These are phyloP conservation scores for Polyploca ridens DNA, from an alignment of 2,888 invertebrate genomes.

Conservation along the genomic window DNA sequence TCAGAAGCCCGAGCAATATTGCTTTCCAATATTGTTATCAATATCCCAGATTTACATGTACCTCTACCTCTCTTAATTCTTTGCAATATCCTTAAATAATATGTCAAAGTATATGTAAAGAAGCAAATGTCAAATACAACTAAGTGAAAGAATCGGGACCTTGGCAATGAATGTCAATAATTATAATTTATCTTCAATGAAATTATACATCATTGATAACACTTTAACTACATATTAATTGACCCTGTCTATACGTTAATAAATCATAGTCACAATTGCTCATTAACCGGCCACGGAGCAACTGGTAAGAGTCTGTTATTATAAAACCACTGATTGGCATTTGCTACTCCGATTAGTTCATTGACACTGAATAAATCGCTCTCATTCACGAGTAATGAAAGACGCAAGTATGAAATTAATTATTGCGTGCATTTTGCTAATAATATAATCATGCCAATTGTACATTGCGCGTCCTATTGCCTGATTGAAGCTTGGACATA, in stretches of 20 bases:
- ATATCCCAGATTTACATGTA: no score
- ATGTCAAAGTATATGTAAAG: no score
- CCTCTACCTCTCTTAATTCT: no score
- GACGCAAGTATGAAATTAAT: constrained; percentile 25
- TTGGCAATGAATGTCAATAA: not conserved
- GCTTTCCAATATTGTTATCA: no score
- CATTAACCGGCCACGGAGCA: not conserved
- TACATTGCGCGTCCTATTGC: not conserved
- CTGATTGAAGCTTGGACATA: no score
- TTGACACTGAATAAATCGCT: constrained; percentile 52
- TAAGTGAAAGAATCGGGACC: no score
- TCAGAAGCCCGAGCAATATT: no score
- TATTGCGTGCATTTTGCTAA: constrained; percentile 20
- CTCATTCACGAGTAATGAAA: constrained; percentile 39
- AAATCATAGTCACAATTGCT: constrained; percentile 4
- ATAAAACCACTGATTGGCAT: constrained; percentile 43
- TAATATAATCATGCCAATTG: not conserved
- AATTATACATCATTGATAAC: not conserved
- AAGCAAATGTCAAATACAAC: not conserved
- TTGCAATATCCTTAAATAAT: no score
- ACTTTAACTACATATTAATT: constrained; percentile 7
- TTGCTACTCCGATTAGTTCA: constrained; percentile 60
- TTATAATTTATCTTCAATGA: not conserved
- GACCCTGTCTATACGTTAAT: not conserved
- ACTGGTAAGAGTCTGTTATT: constrained; percentile 5